These are phyloP conservation scores for Aplidium turbinatum DNA, from an alignment of 23 tunicate species.

Conservation along the genomic window DNA sequence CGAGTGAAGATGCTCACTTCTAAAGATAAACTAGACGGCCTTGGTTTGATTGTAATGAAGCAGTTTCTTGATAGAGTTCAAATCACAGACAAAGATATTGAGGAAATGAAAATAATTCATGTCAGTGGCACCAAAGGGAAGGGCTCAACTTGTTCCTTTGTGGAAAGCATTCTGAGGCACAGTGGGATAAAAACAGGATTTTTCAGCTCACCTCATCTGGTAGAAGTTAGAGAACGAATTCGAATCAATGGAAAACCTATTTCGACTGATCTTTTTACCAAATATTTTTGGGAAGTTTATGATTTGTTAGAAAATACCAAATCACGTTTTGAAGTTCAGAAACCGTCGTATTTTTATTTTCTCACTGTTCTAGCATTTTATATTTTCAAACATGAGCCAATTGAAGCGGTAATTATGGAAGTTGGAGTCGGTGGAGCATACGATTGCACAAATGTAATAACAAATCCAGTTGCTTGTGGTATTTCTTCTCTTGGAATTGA, in stretches of 20 bases:
- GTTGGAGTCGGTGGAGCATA: conserved; percentile 95
- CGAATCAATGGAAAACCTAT: conserved; percentile 90
- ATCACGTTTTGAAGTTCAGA: conserved; percentile 22
- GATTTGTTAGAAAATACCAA: conserved; percentile 39
- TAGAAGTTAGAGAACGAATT: conserved; percentile 88
- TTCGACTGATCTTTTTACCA: conserved; percentile 50
- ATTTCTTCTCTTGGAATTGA: conserved; percentile 84
- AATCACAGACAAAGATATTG: conserved; percentile 53
- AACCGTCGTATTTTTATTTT: conserved; percentile 86
- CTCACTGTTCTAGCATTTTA: conserved; percentile 77
- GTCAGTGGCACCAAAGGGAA: conserved; percentile 92
- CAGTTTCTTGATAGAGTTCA: conserved; percentile 52
- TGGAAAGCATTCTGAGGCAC: conserved; percentile 79
- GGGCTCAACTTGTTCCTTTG: conserved; percentile 95
- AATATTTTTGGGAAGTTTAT: conserved; percentile 72
- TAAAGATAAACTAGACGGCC: conserved; percentile 36
- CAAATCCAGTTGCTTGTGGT: conserved; percentile 68
- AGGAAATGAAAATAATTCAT: conserved; percentile 49
- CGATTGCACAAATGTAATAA: conserved; percentile 83
- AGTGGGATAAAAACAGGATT: conserved; percentile 85
- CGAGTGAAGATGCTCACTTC: conserved; percentile 9
- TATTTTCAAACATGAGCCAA: conserved; percentile 63
- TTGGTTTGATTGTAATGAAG: conserved; percentile 61
- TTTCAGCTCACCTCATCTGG: conserved; percentile 87
- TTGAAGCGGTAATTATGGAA: conserved; percentile 86